Evolutionary conservation across 2,113 vertebrate genomes (phyloP).

Genomic region (human): GRCh38 chr5:93452501-93453000

Average conservation of each 20-base stretch:
- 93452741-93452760: not conserved
- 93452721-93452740: not conserved
- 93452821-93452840: not conserved
- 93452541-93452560: not conserved
- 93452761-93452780: not conserved
- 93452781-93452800: not conserved
- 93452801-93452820: not conserved
- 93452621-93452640: not conserved
- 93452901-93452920: not conserved
- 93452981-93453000: not conserved
- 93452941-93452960: not conserved
- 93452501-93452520: not conserved
- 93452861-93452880: not conserved
- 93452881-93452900: not conserved
- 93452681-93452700: not conserved
- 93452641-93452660: not conserved
- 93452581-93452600: not conserved
- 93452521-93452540: not conserved
- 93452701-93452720: not conserved
- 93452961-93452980: not conserved
- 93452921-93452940: not conserved
- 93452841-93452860: not conserved
- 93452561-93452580: not conserved
- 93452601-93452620: slow-evolving; percentile 3
- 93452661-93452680: not conserved